A percentile compares a stretch with the other conserved stretches of the same genome.
These are phyloP conservation scores for Lophius americanus DNA, from an alignment of 2,797 vertebrate species.

Conservation along the genomic window DNA sequence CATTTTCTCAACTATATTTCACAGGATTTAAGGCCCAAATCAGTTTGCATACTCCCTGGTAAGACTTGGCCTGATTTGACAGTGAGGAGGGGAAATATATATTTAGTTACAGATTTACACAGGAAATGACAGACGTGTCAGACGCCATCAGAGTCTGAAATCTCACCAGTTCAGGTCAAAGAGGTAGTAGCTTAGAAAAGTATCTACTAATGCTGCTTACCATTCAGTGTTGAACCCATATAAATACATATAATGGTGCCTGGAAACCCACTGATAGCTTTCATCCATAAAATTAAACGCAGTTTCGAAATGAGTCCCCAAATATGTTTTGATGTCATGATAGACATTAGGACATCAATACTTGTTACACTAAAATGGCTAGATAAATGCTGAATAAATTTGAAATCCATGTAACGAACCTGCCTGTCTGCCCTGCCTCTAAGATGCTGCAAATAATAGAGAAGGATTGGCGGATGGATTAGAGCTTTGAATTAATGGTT, in stretches of 20 bases:
- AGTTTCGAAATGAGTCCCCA: too few relatives aligned
- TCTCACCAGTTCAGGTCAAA: background rate
- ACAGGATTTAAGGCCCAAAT: constrained; percentile 39
- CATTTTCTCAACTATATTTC: constrained; percentile 22
- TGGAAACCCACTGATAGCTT: too few relatives aligned
- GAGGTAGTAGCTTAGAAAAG: background rate
- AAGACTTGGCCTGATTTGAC: constrained; percentile 11
- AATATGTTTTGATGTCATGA: too few relatives aligned
- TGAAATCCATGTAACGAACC: constrained; percentile 54
- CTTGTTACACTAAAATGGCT: background rate
- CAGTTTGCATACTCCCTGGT: background rate
- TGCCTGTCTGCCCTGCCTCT: constrained; percentile 33
- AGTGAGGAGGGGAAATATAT: background rate
- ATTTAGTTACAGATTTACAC: background rate
- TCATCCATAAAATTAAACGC: too few relatives aligned
- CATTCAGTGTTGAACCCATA: too few relatives aligned
- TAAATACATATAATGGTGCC: too few relatives aligned
- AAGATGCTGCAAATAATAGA: constrained; percentile 59
- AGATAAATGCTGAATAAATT: constrained; percentile 54
- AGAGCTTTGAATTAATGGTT: constrained; percentile 53
- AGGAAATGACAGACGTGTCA: background rate
- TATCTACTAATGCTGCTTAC: too few relatives aligned
- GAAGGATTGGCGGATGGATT: constrained; percentile 64
- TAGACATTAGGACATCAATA: too few relatives aligned
- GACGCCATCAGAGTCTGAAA: too few relatives aligned